These are phyloP conservation scores for Tipula unca DNA, from an alignment of 2,888 invertebrate species.

Conservation along the genomic window DNA sequence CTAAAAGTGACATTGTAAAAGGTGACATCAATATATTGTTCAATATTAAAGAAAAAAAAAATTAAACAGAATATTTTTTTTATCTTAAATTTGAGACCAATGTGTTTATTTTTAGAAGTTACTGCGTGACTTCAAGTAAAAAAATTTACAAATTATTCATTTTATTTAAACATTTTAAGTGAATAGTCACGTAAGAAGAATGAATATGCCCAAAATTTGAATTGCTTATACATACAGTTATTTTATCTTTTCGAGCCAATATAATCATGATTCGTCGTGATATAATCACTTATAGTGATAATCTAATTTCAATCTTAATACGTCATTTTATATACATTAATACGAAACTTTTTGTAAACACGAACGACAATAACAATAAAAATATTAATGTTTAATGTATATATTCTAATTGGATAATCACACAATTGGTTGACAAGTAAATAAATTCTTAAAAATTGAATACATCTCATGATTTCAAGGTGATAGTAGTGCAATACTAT, in stretches of 20 bases:
- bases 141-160: neutral
- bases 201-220: too few species aligned
- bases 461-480: neutral
- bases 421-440: neutral
- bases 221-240: too few species aligned
- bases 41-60: neutral
- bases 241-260: too few species aligned
- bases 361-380: neutral
- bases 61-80: neutral
- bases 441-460: neutral
- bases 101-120: neutral
- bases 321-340: neutral
- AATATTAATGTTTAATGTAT: neutral
- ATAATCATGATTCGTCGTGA: neutral
- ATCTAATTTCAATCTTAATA: neutral
- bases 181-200: neutral
- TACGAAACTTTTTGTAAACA: neutral
- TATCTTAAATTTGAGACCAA: neutral
- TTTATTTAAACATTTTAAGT: neutral
- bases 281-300: too few species aligned
- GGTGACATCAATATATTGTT: neutral
- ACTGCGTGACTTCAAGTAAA: neutral
- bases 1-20: neutral
- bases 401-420: neutral
- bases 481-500: neutral